Evolutionary conservation across 2,888 invertebrate genomes (phyloP).

Genomic region (Cybosia mesomella): DNA sequence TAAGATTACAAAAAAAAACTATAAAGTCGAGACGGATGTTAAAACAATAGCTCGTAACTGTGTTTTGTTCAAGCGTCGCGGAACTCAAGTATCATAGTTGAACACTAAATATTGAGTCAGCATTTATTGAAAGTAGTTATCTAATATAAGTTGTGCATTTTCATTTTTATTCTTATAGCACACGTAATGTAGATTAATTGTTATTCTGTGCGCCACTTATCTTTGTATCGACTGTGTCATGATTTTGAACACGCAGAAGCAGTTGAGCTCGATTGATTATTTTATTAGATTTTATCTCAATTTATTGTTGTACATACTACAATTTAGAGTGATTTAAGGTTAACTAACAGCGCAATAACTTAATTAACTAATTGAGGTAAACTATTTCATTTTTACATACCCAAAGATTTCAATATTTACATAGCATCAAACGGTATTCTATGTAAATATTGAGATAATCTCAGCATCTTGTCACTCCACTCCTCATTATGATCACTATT

Average conservation of each 20-base stretch:
- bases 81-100: conserved; percentile 1
- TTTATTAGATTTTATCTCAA: conserved; percentile 4
- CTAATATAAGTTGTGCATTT: conserved; percentile 29
- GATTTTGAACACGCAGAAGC: conserved; percentile 13
- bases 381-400: too few relatives aligned
- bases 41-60: background rate
- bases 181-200: conserved; percentile 23
- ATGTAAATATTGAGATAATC: too few relatives aligned
- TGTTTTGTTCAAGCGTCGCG: background rate
- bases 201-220: conserved; percentile 12
- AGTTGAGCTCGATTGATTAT: background rate
- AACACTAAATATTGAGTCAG: conserved; percentile 24
- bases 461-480: background rate
- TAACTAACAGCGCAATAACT: background rate
- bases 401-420: too few relatives aligned
- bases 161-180: conserved; percentile 15
- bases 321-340: background rate
- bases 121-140: conserved; percentile 31
- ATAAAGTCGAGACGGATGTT: background rate
- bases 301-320: background rate
- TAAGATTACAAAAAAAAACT: background rate
- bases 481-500: background rate
- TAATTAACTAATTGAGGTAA: too few relatives aligned
- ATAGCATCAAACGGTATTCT: too few relatives aligned
- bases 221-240: conserved; percentile 12